Percentiles rank a stretch among this genome's conserved stretches.
phyloP scores from a whole-genome alignment of 2,888 invertebrate genomes.

The Parasteatoda lunata region DNA sequence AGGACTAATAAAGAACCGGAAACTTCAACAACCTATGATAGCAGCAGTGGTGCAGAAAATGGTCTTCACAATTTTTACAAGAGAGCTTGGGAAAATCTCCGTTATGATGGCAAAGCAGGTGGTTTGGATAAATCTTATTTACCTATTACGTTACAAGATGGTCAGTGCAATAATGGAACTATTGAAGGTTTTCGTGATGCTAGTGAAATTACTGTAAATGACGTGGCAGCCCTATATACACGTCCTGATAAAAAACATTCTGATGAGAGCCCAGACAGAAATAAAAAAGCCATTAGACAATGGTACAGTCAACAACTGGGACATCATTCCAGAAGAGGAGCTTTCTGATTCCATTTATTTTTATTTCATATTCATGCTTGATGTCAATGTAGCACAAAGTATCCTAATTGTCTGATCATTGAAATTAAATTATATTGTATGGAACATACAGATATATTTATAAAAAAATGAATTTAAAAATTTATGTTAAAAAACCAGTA shows the following conservation, averaged over 20 bases:
- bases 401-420: too few relatives aligned
- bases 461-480: too few relatives aligned
- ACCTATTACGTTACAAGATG: slow-evolving; percentile 78
- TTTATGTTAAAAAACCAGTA: too few relatives aligned
- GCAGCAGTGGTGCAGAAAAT: slow-evolving; percentile 70
- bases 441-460: too few relatives aligned
- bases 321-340: slow-evolving; percentile 62
- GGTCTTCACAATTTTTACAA: slow-evolving; percentile 91
- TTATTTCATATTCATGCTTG: too few relatives aligned
- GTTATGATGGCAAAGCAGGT: slow-evolving; percentile 63
- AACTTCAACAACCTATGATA: slow-evolving; percentile 90
- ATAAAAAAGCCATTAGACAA: slow-evolving; percentile 61
- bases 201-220: slow-evolving; percentile 74
- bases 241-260: slow-evolving; percentile 77
- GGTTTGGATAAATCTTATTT: slow-evolving; percentile 46
- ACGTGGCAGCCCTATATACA: slow-evolving; percentile 73
- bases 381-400: too few relatives aligned
- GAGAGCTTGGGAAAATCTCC: slow-evolving; percentile 92
- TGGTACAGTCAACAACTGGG: slow-evolving; percentile 67
- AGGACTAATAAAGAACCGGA: slow-evolving; percentile 83
- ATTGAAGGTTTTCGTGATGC: slow-evolving; percentile 74
- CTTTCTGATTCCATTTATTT: slow-evolving; percentile 24
- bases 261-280: slow-evolving; percentile 52
- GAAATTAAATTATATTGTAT: too few relatives aligned
- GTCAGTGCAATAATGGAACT: slow-evolving; percentile 68